These are phyloP conservation scores for Plecturocebus donacophilus DNA, from an alignment of 2,113 vertebrate species.

Conservation along the genomic window DNA sequence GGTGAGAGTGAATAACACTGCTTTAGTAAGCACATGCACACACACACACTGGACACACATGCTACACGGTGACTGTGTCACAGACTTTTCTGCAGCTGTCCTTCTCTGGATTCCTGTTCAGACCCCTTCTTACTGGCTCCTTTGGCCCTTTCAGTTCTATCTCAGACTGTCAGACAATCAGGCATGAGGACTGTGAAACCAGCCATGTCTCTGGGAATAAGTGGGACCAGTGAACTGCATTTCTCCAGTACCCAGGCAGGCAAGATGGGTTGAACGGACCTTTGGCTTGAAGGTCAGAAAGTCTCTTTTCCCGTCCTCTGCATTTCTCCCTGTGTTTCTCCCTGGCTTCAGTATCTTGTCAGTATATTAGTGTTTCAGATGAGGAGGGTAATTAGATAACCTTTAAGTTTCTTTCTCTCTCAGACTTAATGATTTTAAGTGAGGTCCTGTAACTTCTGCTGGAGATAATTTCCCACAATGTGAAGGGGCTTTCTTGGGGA, in stretches of 20 bases:
- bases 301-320: background rate
- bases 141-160: background rate
- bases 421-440: background rate
- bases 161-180: background rate
- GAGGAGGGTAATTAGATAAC: background rate
- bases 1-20: background rate
- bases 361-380: background rate
- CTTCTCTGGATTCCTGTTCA: background rate
- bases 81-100: background rate
- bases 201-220: background rate
- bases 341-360: background rate
- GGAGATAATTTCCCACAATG: background rate
- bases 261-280: background rate
- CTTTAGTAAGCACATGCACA: background rate
- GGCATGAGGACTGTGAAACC: background rate
- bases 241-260: background rate
- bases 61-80: background rate
- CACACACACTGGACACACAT: background rate
- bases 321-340: background rate
- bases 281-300: background rate
- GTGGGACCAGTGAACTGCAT: background rate
- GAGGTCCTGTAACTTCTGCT: background rate
- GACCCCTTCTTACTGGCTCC: accelerated
- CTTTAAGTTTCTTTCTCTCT: background rate
- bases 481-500: background rate